Base-by-base conservation (phyloP, 2,888 invertebrate species). In the Scaptomyza tumidula region DNA sequence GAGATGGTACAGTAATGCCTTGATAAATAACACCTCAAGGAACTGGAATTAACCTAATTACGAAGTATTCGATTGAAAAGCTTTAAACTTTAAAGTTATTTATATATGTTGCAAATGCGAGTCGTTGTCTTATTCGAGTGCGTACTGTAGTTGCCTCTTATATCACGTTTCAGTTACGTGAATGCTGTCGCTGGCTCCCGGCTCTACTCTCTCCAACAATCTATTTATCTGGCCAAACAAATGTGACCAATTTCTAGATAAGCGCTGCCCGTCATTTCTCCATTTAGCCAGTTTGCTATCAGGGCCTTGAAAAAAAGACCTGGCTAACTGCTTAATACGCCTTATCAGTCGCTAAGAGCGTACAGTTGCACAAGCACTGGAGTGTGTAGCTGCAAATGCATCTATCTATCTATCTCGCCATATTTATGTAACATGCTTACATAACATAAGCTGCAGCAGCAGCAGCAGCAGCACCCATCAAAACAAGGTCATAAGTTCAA, bases 401-500 rank as follows among this genome's bases (percentile, higher is more conserved):
- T 6, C 66, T 61, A 3, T n/a, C n/a, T n/a, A n/a, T n/a, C n/a
- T 10, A 29, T 0, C 13, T 24, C 11, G 1, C 4, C 24, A 19
- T 29, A 46, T 69, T 69, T 68, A 68, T 76, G 72, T 72, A 71
- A 63, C 64, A 6, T n/a, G 57, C 70, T 86, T 83, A 84, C 50
- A 68, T 86, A 83, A 83, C 71, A 57, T 0, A 9, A 39, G 31
- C 45, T 14, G 29, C 11, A 39, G 31, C 45, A 29, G 37, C 6
- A 24, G 3, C 10, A 16, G 39, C 39, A 41, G 16, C 41, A 41
- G 6, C 33, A n/a, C 11, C 19, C 46, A 46, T 35, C 16, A 63
- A 87, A 86, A 89, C 88, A 89, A 89, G 88, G 88, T 86, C 88
- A 89, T 64, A 76, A 71, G 89, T 88, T 88, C 88, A 89, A 89